Percentiles rank a stretch among this genome's conserved stretches.
Conservation (phyloP, 2,888 invertebrate species). For the Abscondita cerata region DNA sequence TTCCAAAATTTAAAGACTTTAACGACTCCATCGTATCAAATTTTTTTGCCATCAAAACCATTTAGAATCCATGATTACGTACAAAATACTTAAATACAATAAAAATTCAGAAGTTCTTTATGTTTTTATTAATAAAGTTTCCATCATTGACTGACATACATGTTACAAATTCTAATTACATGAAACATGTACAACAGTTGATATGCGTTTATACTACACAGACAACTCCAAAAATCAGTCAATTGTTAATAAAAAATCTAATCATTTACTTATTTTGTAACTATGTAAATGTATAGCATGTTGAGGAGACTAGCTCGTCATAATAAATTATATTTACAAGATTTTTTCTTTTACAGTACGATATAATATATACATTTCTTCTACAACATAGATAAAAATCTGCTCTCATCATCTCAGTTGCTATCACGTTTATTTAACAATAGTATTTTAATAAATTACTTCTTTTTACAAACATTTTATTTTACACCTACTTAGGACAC, state of each 20-base stretch:
- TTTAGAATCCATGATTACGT: too few species aligned
- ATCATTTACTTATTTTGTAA: conserved; percentile 29
- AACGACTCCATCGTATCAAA: too few species aligned
- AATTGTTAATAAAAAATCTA: conserved; percentile 51
- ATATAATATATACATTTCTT: conserved; percentile 35
- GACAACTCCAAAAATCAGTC: conserved; percentile 44
- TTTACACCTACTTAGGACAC: conserved; percentile 28
- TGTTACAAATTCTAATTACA: conserved; percentile 53
- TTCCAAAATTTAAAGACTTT: too few species aligned
- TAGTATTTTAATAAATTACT: conserved; percentile 32
- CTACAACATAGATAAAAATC: conserved; percentile 49
- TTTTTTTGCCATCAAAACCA: too few species aligned
- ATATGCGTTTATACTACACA: conserved; percentile 51
- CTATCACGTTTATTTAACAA: conserved; percentile 43
- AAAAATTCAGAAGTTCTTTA: not conserved
- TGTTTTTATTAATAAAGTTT: conserved; percentile 26
- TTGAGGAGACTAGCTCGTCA: conserved; percentile 48
- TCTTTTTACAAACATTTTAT: conserved; percentile 32
- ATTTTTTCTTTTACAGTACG: conserved; percentile 43
- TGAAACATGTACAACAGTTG: conserved; percentile 56
- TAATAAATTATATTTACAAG: conserved; percentile 47
- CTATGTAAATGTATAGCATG: conserved; percentile 38
- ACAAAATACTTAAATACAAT: too few species aligned
- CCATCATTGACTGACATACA: conserved; percentile 56
- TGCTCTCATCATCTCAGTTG: conserved; percentile 48